Evolutionary conservation across 2,888 invertebrate species (phyloP), one percentile per base, ranked within the genome.

Genomic region (Leucania comma): DNA sequence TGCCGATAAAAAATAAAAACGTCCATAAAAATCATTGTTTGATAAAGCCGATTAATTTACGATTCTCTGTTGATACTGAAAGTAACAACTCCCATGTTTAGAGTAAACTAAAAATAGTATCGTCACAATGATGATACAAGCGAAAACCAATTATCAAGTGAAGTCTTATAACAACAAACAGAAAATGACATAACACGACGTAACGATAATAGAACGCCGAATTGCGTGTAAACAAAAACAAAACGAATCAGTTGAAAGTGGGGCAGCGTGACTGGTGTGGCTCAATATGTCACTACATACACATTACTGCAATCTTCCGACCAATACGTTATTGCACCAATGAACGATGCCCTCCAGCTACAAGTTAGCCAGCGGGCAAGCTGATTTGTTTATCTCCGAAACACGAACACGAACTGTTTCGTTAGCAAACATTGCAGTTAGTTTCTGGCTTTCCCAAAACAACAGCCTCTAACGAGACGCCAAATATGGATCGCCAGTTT

Each of bases 271-370:
- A 54, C 64, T 65, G 26, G 58, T 70, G 54, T 58, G 35, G 10
- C 26, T 58, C 78, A 78, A 80, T 80, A 70, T 71, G 80, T 80
- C 65, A 80, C 61, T 75, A 65, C 53, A 75, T 58, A 80, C 75
- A 80, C 76, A 70, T 80, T 78, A 71, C 54, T 71, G 62, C 65
- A 75, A 78, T 75, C 76, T 80, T 80, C 71, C 24, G 29, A 71
- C 46, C 56, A 63, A 78, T 76, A 76, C 81, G 66, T 63, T 63
- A 56, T 61, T 54, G 66, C 50, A 64, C 35, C 35, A 60, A 62
- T 65, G 68, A 56, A 50, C 58, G 64, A 53, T 63, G 53, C 26
- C 70, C 48, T 20, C 51, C n/a, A 58, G 35, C 56, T 48, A 60
- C 68, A 57, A 74, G 59, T 68, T 68, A 61, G 50, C 56, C n/a